A percentile compares a stretch with the other conserved stretches of the same genome.
These are phyloP conservation scores for Axinella damicornis DNA, from an alignment of 37 sponge, comb jelly and placozoan species.

Conservation along the genomic window DNA sequence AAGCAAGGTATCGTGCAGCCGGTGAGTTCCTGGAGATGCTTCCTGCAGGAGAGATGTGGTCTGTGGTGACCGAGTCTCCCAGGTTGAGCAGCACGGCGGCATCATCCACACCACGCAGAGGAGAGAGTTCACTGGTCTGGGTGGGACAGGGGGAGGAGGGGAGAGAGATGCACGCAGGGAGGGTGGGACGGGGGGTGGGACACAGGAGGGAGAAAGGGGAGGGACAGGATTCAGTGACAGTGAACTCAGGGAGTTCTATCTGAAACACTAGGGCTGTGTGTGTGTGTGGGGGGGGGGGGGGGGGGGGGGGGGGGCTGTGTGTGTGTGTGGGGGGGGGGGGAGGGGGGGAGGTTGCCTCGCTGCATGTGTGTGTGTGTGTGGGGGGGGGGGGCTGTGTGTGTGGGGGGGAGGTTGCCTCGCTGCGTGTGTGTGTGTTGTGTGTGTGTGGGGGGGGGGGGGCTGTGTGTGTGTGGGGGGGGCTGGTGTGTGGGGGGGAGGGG, in stretches of 20 bases:
- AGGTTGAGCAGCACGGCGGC: slow-evolving; percentile 83
- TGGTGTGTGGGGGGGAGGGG: no score
- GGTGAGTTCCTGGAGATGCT: slow-evolving; percentile 92
- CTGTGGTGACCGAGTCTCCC: slow-evolving; percentile 95
- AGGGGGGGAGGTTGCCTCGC: no score
- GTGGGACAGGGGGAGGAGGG: neutral
- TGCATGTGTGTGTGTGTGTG: no score
- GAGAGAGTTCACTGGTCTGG: slow-evolving; percentile 58
- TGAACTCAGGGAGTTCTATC: no score
- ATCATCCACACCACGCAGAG: slow-evolving; percentile 32
- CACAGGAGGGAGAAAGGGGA: neutral
- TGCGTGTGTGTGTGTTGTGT: no score
- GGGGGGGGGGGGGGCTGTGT: neutral
- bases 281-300: no score
- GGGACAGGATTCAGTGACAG: no score
- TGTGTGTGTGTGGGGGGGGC: no score
- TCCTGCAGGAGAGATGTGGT: slow-evolving; percentile 96
- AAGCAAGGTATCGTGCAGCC: slow-evolving; percentile 84
- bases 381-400: no score
- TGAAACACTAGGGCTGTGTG: no score
- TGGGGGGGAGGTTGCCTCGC: no score
- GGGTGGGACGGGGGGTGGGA: neutral
- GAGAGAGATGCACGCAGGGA: neutral
- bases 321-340: neutral
- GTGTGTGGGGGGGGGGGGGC: no score